Base-by-base conservation (phyloP, 1,140 invertebrate genomes). In the Helicorthomorpha holstii region DNA sequence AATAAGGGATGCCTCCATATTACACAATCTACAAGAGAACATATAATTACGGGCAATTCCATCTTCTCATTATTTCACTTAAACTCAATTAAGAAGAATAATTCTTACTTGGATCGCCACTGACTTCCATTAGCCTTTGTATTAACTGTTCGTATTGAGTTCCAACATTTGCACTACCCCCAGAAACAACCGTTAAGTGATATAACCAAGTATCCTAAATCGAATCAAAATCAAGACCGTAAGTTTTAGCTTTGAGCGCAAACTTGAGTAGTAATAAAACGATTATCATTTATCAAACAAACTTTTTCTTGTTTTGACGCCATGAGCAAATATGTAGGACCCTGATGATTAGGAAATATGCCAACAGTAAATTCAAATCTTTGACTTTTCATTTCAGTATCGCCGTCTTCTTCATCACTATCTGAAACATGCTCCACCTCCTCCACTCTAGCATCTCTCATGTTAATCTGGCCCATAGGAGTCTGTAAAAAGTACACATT, bases 141-240 rank as follows among this genome's bases (percentile, higher is more conserved):
- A 95, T 81, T 3, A 94, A 68, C 68, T 95, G 89, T 64, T 96
- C 92, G 64, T 90, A 95, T 63, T 93, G 88, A 1, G 90, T 94
- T 29, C 90, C 90, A 51, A 82, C 85, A 63, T 80, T 87, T 7
- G 84, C 80, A 2, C 88, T 87, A 44, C 85, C 89, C 1, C 86
- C 86, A 29, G 88, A 90, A 0, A 93, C 90, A 22, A 95, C 86
- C 0, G 90, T 94, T 53, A 96, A 67, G 63, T 93, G 87, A 66
- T 94, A 94, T 50, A 95, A 65, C 92, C 92, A 96, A 53, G 85
- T 81, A 67, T 95, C 90, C 70, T 79, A 57, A 10, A 61, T 64
- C 48, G 50, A 53, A 52, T 27, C 48, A 24, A 57, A n/a, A 49
- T 34, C 7, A 7, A 34, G 7, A 34, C 16, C 29, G 29, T 34